Conservation (phyloP, 1,140 invertebrate species). For the Cydia amplana region DNA sequence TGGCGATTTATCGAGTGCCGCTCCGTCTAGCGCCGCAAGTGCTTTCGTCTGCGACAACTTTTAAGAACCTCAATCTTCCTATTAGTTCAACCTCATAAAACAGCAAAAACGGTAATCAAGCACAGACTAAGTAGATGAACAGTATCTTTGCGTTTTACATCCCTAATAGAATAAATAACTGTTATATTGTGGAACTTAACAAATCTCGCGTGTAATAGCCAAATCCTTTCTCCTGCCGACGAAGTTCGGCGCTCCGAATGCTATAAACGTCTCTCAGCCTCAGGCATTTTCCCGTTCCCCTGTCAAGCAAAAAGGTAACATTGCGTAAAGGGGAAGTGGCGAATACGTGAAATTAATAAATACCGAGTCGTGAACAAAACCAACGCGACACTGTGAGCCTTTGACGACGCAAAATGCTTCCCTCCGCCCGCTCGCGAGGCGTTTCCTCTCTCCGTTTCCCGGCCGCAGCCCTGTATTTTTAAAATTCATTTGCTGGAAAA, state of each 20-base stretch:
- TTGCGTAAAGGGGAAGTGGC: conserved; percentile 31
- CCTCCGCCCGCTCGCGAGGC: conserved; percentile 29
- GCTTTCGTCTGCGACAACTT: conserved; percentile 12
- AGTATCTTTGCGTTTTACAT: conserved; percentile 15
- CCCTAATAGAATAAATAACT: neutral
- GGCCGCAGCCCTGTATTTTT: conserved; percentile 44
- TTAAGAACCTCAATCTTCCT: conserved; percentile 5
- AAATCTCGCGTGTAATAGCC: conserved; percentile 24
- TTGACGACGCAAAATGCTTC: conserved; percentile 48
- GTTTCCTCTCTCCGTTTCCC: conserved; percentile 36
- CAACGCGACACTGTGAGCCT: conserved; percentile 38
- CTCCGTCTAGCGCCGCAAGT: conserved; percentile 51
- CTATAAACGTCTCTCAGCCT: conserved; percentile 15
- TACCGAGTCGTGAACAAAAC: conserved; percentile 37
- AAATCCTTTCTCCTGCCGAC: conserved; percentile 25
- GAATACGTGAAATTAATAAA: conserved; percentile 42
- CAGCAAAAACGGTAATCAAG: conserved; percentile 15
- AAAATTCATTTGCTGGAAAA: conserved; percentile 45
- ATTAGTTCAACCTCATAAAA: conserved; percentile 1
- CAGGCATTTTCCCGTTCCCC: conserved; percentile 13
- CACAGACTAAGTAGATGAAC: neutral
- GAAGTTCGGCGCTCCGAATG: conserved; percentile 21
- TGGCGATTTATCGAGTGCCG: conserved; percentile 55
- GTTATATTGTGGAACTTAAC: conserved; percentile 13
- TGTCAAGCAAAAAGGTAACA: conserved; percentile 25